Evolutionary conservation across 2,888 invertebrate species (phyloP).

Genomic region (Nephrocerus scutellatus): DNA sequence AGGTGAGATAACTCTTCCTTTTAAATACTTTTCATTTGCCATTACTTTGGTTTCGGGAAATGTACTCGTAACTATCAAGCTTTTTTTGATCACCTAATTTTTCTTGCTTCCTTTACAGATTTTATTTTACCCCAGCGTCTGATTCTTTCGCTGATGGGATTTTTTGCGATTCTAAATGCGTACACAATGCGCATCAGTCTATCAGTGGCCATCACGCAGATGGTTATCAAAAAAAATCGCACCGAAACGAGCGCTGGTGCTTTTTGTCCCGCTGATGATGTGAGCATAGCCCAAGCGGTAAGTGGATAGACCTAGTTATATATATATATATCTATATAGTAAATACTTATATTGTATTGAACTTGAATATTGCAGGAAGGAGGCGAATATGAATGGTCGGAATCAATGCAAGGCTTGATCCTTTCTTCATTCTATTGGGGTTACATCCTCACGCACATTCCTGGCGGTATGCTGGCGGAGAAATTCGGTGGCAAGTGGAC

Average conservation of each 20-base stretch:
- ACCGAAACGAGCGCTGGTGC: slow-evolving; percentile 24
- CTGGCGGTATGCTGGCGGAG: slow-evolving; percentile 74
- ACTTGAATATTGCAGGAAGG: slow-evolving; percentile 6
- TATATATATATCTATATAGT: neutral
- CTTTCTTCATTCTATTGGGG: slow-evolving; percentile 81
- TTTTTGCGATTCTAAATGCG: slow-evolving; percentile 64
- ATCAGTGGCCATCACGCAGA: slow-evolving; percentile 64
- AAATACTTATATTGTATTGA: neutral
- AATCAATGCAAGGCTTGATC: slow-evolving; percentile 66
- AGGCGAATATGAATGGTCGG: slow-evolving; percentile 57
- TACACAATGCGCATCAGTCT: slow-evolving; percentile 69
- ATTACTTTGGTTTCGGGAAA: too few relatives aligned
- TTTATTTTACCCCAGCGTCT: slow-evolving; percentile 54
- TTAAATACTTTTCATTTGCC: too few relatives aligned
- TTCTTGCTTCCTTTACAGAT: slow-evolving; percentile 26
- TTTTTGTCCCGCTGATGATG: slow-evolving; percentile 33
- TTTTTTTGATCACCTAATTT: too few relatives aligned
- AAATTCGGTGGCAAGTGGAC: slow-evolving; percentile 80
- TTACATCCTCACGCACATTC: slow-evolving; percentile 74
- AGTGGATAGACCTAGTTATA: slow-evolving; percentile 7
- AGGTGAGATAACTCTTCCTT: too few relatives aligned
- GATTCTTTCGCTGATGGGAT: slow-evolving; percentile 64
- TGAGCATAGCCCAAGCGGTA: slow-evolving; percentile 22
- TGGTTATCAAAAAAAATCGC: slow-evolving; percentile 49
- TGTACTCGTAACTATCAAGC: too few relatives aligned